Evolutionary conservation across 2,888 invertebrate genomes (phyloP), one percentile per base, ranked within the genome.

Genomic region (Agrenia bidenticulata): DNA sequence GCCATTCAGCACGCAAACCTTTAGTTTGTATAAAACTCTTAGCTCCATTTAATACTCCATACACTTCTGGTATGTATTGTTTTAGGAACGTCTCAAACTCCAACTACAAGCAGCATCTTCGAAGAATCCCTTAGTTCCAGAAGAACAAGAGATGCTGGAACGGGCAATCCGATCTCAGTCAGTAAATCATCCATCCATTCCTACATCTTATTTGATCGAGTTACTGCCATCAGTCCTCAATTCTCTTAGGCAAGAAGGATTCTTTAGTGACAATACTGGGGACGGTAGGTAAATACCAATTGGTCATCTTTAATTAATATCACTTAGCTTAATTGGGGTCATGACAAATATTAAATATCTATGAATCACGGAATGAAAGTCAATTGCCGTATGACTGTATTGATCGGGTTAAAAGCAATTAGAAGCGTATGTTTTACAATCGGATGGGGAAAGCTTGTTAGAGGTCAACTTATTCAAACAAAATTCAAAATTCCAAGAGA

Each of bases 141-240:
- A 51, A 51, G 51, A 51, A 9, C 51, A 19, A 11, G 32, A 23
- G 32, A 55, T 55, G 11, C 23, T 55, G n/a, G 55, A 55, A n/a
- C 55, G 27, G 24, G 55, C 32, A 4, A 13, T 55, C n/a, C 55
- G 55, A 32, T 26, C 32, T n/a, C 21, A n/a, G 11, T 15, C 55
- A 9, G 19, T 2, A 27, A 55, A 27, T 37, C 59, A 64, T 23
- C 45, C 67, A 13, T 27, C 32, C 23, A 53, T 64, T n/a, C n/a
- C 64, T 5, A 72, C 74, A 0, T 61, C 73, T 2, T 72, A 71
- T 51, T 56, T 76, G 26, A 51, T 76, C 19, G 73, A 76, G 37
- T 67, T 76, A 11, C 60, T 76, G 0, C 76, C 76, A 2, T 76
- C 76, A 1, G 74, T 76, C 9, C 66, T 76, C 37, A 67, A 73